Conservation (phyloP, 2,888 invertebrate genomes). For the Torymus aiolomorphi region DNA sequence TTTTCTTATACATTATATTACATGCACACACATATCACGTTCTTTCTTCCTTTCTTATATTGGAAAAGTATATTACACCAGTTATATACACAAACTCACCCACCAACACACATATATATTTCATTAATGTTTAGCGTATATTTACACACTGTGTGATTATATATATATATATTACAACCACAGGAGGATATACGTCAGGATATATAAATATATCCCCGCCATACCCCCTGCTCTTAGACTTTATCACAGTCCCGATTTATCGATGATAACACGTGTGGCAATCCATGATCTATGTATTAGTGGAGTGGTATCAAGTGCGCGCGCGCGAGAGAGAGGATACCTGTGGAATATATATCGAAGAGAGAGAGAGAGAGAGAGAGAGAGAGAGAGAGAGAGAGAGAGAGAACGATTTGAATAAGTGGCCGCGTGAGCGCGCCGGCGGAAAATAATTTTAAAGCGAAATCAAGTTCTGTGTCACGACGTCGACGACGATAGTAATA, state of each 20-base stretch:
- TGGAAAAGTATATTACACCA: no score
- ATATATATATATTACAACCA: not conserved
- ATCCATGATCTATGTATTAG: not conserved
- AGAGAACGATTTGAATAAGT: slow-evolving; percentile 11
- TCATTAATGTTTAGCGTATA: slow-evolving; percentile 16
- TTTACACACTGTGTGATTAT: slow-evolving; percentile 10
- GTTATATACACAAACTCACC: no score
- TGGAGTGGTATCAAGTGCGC: no score
- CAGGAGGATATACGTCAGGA: no score
- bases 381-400: not conserved
- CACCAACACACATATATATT: not conserved
- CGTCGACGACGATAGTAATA: not conserved
- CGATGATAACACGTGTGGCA: no score
- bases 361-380: not conserved
- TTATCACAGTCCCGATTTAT: no score
- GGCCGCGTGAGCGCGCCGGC: not conserved
- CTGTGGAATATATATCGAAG: not conserved
- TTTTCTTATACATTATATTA: no score
- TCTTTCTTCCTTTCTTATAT: no score
- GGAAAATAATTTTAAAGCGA: slow-evolving; percentile 4
- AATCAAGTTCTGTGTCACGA: not conserved
- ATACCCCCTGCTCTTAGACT: no score
- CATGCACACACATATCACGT: no score
- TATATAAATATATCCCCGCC: no score
- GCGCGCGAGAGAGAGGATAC: no score